Evolutionary conservation across 1,140 invertebrate species (phyloP).

Genomic region (Zaprionus ornatus): DNA sequence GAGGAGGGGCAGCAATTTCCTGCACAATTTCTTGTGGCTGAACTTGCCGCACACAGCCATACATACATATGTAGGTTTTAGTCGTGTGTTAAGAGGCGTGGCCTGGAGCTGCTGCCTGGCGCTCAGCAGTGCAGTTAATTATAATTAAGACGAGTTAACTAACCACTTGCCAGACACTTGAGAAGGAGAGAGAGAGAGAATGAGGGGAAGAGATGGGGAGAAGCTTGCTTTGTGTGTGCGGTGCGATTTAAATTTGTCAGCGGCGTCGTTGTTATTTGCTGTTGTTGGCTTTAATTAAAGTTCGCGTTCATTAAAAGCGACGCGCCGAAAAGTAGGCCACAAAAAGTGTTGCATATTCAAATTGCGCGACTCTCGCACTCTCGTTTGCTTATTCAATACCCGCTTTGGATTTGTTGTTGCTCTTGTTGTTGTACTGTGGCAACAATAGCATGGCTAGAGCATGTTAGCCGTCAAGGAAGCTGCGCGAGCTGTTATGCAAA

Average conservation of each 20-base stretch:
- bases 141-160: constrained; percentile 83
- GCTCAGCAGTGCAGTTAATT: constrained; percentile 79
- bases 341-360: constrained; percentile 78
- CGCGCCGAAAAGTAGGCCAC: constrained; percentile 64
- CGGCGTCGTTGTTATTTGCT: not conserved
- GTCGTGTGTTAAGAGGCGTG: constrained; percentile 18
- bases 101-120: not conserved
- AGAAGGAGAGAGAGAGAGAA: constrained; percentile 23
- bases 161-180: constrained; percentile 70
- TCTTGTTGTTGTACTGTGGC: constrained; percentile 12
- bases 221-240: constrained; percentile 1
- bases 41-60: constrained; percentile 52
- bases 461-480: constrained; percentile 59
- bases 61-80: too few species aligned
- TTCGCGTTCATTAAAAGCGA: constrained; percentile 65
- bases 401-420: constrained; percentile 35
- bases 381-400: constrained; percentile 61
- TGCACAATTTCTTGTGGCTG: constrained; percentile 70
- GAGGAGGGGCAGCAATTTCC: constrained; percentile 60
- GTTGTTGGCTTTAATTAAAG: constrained; percentile 61
- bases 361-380: not conserved
- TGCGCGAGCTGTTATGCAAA: constrained; percentile 53
- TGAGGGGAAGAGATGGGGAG: not conserved
- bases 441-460: constrained; percentile 25
- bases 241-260: constrained; percentile 55